These are phyloP conservation scores for Prolemur simus DNA, from an alignment of 2,113 vertebrate species.

Conservation along the genomic window DNA sequence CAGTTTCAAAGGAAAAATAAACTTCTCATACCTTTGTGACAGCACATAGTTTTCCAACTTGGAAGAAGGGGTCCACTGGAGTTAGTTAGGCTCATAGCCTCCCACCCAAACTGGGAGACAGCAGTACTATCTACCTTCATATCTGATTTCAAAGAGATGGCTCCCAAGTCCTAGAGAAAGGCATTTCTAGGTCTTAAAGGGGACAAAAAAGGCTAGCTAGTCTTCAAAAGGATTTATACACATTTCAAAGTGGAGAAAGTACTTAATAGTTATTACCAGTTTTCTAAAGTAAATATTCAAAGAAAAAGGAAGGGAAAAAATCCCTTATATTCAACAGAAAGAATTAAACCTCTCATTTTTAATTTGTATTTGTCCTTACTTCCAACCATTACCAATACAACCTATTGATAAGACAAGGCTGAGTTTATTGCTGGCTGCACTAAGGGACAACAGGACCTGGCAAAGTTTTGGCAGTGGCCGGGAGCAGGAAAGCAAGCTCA, in stretches of 20 bases:
- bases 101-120: neutral
- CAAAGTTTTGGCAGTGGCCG: neutral
- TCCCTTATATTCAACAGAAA: neutral
- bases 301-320: neutral
- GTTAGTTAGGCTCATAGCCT: neutral
- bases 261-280: neutral
- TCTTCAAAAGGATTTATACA: neutral
- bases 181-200: neutral
- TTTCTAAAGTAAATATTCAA: neutral
- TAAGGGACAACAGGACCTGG: accelerated
- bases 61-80: neutral
- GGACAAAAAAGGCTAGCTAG: neutral
- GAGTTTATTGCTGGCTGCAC: too few species aligned
- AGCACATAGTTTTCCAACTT: neutral
- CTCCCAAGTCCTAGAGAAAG: neutral
- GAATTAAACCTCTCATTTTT: neutral
- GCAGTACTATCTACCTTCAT: neutral
- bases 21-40: neutral
- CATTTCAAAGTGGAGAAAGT: neutral
- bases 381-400: neutral
- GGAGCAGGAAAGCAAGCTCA: neutral
- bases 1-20: neutral
- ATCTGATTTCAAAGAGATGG: neutral
- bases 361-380: neutral
- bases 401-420: neutral